Conservation (phyloP, 30 jellyfish, hydroid and myxozoan genomes). For the Cassiopea xamachana region DNA sequence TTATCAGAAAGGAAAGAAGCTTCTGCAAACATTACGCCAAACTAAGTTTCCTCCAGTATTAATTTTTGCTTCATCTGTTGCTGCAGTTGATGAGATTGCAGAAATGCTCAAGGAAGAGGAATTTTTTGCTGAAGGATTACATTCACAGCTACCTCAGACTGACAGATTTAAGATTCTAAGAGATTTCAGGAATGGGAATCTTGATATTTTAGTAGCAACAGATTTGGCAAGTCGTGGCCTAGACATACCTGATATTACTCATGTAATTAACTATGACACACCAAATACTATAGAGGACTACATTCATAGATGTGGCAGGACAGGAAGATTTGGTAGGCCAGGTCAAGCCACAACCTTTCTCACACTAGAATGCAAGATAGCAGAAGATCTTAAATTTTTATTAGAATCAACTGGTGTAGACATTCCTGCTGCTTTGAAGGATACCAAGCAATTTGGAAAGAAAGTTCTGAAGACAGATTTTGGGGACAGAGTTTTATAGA, state of each 20-base stretch:
- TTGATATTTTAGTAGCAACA: conserved; percentile 94
- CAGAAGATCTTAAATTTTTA: conserved; percentile 77
- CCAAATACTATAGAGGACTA: conserved; percentile 90
- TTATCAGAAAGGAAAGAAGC: conserved; percentile 71
- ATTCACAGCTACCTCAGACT: conserved; percentile 73
- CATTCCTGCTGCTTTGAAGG: conserved; percentile 80
- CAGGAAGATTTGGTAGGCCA: conserved; percentile 93
- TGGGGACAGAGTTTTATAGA: conserved; percentile 83
- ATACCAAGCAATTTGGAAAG: conserved; percentile 87
- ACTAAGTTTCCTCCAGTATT: conserved; percentile 92
- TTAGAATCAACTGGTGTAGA: conserved; percentile 69
- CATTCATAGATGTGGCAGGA: conserved; percentile 95
- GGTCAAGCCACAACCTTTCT: conserved; percentile 92
- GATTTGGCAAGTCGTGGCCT: conserved; percentile 95
- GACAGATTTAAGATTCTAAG: conserved; percentile 62
- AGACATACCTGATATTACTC: conserved; percentile 86
- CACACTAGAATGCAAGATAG: conserved; percentile 88
- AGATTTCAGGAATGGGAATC: conserved; percentile 59
- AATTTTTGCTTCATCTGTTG: conserved; percentile 66
- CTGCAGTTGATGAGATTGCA: conserved; percentile 70
- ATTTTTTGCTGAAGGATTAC: conserved; percentile 88
- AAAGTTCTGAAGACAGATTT: conserved; percentile 79
- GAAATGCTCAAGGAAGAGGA: conserved; percentile 80
- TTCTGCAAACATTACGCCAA: conserved; percentile 73
- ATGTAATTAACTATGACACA: conserved; percentile 85